These are phyloP conservation scores for Catocala nupta DNA, from an alignment of 2,888 invertebrate genomes.

Conservation along the genomic window DNA sequence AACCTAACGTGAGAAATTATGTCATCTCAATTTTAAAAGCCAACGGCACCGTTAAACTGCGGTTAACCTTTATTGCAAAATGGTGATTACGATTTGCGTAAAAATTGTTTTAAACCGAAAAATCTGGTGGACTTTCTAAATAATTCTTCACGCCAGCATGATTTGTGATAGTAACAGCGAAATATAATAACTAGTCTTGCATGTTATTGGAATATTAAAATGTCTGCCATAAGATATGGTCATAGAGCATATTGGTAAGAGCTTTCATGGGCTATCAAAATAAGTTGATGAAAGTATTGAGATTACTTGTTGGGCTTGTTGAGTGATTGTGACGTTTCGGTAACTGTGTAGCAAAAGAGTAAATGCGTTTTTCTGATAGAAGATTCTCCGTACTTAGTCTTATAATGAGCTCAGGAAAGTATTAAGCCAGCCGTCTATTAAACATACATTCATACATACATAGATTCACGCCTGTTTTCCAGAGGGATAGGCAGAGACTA, in stretches of 20 bases:
- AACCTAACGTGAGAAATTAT: conserved; percentile 9
- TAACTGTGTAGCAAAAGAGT: too few species aligned
- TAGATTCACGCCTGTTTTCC: too few species aligned
- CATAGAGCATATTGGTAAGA: neutral
- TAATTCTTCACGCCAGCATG: conserved; percentile 43
- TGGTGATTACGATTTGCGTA: conserved; percentile 40
- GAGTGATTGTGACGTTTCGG: too few species aligned
- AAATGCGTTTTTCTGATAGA: too few species aligned
- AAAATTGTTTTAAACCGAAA: conserved; percentile 44
- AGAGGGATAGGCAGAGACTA: too few species aligned
- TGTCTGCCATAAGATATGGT: conserved; percentile 12
- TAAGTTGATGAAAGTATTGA: neutral
- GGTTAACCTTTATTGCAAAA: conserved; percentile 41
- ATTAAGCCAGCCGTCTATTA: too few species aligned
- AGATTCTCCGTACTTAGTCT: too few species aligned
- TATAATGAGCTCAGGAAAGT: too few species aligned
- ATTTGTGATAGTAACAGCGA: conserved; percentile 37
- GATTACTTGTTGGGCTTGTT: too few species aligned
- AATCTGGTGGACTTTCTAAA: conserved; percentile 58
- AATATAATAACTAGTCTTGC: conserved; percentile 46
- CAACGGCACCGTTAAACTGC: conserved; percentile 36
- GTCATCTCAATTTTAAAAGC: conserved; percentile 14
- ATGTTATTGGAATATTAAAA: conserved; percentile 31
- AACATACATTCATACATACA: too few species aligned
- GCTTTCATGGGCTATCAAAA: neutral